Evolutionary conservation across 2,888 invertebrate species (phyloP).

Genomic region (Quadroppia sp.): DNA sequence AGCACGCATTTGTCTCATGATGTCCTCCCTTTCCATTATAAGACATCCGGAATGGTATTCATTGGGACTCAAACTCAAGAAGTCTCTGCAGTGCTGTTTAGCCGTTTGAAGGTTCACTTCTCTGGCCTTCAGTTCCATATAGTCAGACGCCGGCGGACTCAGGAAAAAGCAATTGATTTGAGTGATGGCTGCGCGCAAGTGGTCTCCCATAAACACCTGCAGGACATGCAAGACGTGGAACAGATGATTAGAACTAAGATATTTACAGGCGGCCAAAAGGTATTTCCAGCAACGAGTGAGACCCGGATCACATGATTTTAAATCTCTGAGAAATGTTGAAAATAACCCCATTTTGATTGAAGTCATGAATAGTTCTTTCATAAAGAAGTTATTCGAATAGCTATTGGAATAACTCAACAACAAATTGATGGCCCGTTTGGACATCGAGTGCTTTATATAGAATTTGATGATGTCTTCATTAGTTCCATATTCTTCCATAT

Average conservation of each 20-base stretch:
- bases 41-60: conserved; percentile 37
- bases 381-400: conserved; percentile 50
- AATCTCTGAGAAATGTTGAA: conserved; percentile 50
- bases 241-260: conserved; percentile 51
- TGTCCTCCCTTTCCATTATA: conserved; percentile 59
- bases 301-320: conserved; percentile 51
- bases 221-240: conserved; percentile 52
- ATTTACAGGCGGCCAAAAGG: conserved; percentile 52
- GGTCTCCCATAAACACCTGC: conserved; percentile 55
- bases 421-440: conserved; percentile 35
- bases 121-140: conserved; percentile 38
- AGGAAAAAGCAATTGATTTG: conserved; percentile 50
- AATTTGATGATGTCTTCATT: conserved; percentile 69
- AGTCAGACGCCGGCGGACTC: conserved; percentile 19
- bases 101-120: conserved; percentile 51
- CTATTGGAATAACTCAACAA: conserved; percentile 21
- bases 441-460: conserved; percentile 56
- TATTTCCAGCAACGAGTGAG: conserved; percentile 51
- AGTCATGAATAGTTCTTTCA: conserved; percentile 52
- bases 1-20: conserved; percentile 72
- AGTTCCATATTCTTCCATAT: conserved; percentile 73
- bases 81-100: conserved; percentile 52
- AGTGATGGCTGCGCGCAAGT: conserved; percentile 54
- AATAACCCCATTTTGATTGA: conserved; percentile 51
- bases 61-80: conserved; percentile 48